Percentiles rank a stretch among this genome's conserved stretches.
phyloP scores from a whole-genome alignment of 2,888 invertebrate genomes.

The Tetragonula carbonaria region DNA sequence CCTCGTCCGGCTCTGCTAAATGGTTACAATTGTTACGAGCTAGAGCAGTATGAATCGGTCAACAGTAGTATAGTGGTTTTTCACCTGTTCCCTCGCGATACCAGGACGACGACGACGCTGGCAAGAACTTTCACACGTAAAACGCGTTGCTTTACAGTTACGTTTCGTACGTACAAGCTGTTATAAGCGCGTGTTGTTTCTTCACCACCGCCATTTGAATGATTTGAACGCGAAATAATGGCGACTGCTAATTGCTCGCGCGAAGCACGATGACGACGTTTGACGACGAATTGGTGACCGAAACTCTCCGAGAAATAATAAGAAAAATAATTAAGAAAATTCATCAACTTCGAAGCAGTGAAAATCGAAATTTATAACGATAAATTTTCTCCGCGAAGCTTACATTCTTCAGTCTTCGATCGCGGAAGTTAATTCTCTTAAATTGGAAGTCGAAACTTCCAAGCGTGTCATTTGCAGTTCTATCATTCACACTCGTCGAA shows the following conservation, averaged over 20 bases:
- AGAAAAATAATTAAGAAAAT: too few species aligned
- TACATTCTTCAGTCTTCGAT: too few species aligned
- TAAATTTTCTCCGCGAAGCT: too few species aligned
- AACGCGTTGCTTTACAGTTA: conserved; percentile 36
- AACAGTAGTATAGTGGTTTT: neutral
- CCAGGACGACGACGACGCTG: neutral
- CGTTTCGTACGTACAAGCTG: neutral
- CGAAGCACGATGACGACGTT: neutral
- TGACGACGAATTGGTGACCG: neutral
- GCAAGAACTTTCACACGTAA: conserved; percentile 17
- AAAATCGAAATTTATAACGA: too few species aligned
- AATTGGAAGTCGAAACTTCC: too few species aligned
- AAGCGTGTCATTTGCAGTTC: too few species aligned
- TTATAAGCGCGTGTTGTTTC: neutral
- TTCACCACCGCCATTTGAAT: neutral
- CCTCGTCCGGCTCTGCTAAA: neutral
- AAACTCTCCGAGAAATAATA: neutral
- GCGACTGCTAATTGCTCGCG: neutral
- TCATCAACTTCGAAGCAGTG: too few species aligned
- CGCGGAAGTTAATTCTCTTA: too few species aligned
- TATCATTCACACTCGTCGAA: too few species aligned
- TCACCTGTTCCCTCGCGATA: neutral
- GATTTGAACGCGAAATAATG: conserved; percentile 1
- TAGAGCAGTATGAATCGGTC: conserved; percentile 2
- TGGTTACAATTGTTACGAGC: neutral